phyloP scores from a whole-genome alignment of 2,113 vertebrate species.

The Odontesthes bonariensis region DNA sequence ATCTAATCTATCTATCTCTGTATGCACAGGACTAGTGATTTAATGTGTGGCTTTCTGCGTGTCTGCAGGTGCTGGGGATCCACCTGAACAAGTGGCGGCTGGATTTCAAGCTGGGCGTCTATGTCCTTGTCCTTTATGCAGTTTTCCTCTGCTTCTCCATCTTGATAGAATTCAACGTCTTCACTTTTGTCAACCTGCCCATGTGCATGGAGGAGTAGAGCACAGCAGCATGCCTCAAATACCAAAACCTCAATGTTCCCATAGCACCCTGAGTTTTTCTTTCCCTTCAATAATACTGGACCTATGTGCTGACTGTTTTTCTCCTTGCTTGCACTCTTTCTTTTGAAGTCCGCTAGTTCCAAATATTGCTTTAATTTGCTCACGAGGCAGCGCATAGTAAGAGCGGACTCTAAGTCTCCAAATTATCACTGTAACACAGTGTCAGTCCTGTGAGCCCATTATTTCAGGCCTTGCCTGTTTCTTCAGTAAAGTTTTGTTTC shows the following conservation, averaged over 20 bases:
- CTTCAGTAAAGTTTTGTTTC: conserved; percentile 48
- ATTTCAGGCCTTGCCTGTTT: conserved; percentile 46
- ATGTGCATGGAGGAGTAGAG: conserved; percentile 92
- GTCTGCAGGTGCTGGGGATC: conserved; percentile 90
- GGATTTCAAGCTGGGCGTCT: conserved; percentile 92
- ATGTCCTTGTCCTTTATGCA: conserved; percentile 90
- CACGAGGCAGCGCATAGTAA: conserved; percentile 40
- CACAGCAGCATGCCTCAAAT: conserved; percentile 51
- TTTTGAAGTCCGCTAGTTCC: conserved; percentile 29
- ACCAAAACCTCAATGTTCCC: conserved; percentile 64
- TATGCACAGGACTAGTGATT: not conserved
- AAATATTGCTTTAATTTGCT: conserved; percentile 41
- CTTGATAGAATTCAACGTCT: conserved; percentile 98
- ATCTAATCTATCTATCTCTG: no score
- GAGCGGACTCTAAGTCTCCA: conserved; percentile 35
- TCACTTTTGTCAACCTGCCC: conserved; percentile 98
- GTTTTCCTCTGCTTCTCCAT: conserved; percentile 97
- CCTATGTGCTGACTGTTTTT: conserved; percentile 52
- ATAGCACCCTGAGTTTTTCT: conserved; percentile 1
- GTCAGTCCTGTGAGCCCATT: conserved; percentile 43
- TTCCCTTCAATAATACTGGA: conserved; percentile 43
- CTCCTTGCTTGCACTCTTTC: conserved; percentile 19
- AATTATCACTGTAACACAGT: conserved; percentile 56
- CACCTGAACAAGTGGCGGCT: conserved; percentile 95
- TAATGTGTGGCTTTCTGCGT: not conserved